phyloP scores from a whole-genome alignment of 2,888 invertebrate genomes.

The Caenorhabditis sp. region DNA sequence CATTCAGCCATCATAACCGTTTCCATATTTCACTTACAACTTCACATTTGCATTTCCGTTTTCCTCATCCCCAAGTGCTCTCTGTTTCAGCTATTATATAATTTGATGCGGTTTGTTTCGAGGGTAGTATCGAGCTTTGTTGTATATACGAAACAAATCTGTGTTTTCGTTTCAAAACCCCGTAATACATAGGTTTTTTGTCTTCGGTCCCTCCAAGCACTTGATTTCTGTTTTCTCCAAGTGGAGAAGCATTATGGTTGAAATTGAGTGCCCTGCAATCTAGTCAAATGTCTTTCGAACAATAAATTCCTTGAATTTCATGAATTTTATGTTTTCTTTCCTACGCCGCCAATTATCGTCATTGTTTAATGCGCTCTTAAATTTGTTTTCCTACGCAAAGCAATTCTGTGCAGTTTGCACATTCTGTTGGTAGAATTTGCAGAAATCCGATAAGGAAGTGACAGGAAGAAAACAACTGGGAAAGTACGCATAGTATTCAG shows the following conservation, averaged over 20 bases:
- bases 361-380: too few relatives aligned
- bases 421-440: too few relatives aligned
- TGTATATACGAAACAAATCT: slow-evolving; percentile 28
- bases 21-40: slow-evolving; percentile 34
- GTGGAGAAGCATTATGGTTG: slow-evolving; percentile 19
- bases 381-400: not conserved
- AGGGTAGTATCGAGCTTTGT: slow-evolving; percentile 61
- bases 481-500: not conserved
- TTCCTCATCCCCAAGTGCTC: slow-evolving; percentile 7
- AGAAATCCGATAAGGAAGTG: not conserved
- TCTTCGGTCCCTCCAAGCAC: not conserved
- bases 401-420: not conserved
- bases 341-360: not conserved
- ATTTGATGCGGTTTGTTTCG: slow-evolving; percentile 39
- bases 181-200: slow-evolving; percentile 2
- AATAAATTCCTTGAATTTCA: slow-evolving; percentile 29
- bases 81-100: slow-evolving; percentile 31
- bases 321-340: not conserved
- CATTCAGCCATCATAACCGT: not conserved
- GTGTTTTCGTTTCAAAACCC: slow-evolving; percentile 6
- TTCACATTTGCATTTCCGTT: slow-evolving; percentile 33
- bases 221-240: slow-evolving; percentile 8
- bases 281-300: slow-evolving; percentile 56
- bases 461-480: not conserved
- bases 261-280: slow-evolving; percentile 31